These are phyloP conservation scores for Sminthurinus aureus DNA, from an alignment of 2,888 invertebrate species.

Conservation along the genomic window DNA sequence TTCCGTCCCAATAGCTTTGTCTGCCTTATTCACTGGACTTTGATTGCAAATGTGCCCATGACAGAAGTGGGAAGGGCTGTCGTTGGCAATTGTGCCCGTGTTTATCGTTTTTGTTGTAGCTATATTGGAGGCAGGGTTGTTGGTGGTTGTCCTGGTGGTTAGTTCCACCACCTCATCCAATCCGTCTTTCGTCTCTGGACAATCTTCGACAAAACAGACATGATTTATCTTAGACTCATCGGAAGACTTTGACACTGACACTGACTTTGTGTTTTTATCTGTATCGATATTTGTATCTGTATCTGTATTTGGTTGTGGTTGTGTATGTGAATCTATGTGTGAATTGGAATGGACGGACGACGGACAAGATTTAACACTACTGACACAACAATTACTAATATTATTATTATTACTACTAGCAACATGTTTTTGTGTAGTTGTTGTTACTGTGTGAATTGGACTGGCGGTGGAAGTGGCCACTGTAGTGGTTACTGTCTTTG, in stretches of 20 bases:
- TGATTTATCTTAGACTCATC: slow-evolving; percentile 36
- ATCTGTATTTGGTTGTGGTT: not conserved
- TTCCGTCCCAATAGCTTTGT: slow-evolving; percentile 56
- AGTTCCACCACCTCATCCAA: slow-evolving; percentile 53
- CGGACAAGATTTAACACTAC: not conserved
- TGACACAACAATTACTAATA: not conserved
- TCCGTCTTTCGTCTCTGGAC: slow-evolving; percentile 41
- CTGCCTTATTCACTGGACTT: slow-evolving; percentile 40
- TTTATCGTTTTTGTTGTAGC: not conserved
- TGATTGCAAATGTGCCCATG: too few species aligned
- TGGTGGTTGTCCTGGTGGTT: not conserved
- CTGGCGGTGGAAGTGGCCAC: not conserved
- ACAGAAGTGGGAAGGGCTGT: too few species aligned
- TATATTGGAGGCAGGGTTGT: not conserved
- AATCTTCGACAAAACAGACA: slow-evolving; percentile 52
- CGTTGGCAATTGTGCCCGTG: not conserved
- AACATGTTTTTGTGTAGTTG: not conserved
- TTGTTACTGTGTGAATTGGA: not conserved
- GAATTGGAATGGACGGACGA: not conserved
- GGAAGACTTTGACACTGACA: not conserved
- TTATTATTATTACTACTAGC: not conserved
- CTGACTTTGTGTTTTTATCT: not conserved
- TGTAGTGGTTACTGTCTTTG: not conserved
- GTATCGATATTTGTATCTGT: not conserved
- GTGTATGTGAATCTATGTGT: not conserved